These are phyloP conservation scores for Tragopan temminckii DNA, from an alignment of 2,797 vertebrate species.

Conservation along the genomic window DNA sequence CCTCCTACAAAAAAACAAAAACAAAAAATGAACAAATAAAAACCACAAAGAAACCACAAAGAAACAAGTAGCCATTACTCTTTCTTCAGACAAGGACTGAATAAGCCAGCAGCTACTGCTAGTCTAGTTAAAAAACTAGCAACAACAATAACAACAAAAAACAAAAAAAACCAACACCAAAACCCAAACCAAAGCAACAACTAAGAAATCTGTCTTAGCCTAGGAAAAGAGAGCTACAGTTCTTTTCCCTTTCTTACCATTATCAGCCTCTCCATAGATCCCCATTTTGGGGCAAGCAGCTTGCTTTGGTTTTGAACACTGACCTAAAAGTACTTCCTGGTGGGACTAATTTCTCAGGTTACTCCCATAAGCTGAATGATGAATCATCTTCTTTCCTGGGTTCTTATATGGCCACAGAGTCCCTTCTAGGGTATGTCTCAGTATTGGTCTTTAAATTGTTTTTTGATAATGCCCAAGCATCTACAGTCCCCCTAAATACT, in stretches of 20 bases:
- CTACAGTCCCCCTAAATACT: not conserved
- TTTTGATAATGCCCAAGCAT: not conserved
- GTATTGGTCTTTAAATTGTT: not conserved
- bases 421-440: not conserved
- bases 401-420: not conserved
- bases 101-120: not conserved
- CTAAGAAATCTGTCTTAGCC: not conserved
- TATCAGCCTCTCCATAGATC: not conserved
- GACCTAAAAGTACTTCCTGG: not conserved
- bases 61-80: not conserved
- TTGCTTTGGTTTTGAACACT: not conserved
- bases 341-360: not conserved
- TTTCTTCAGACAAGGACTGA: not conserved
- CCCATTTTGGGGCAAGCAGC: accelerated
- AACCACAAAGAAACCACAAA: not conserved
- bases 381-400: not conserved
- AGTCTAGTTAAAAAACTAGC: not conserved
- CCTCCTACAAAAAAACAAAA: no score
- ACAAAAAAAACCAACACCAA: not conserved
- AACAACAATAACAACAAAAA: not conserved
- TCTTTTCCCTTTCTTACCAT: not conserved
- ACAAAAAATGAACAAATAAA: no score
- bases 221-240: not conserved
- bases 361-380: not conserved
- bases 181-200: not conserved